Percentiles rank a stretch among this genome's conserved stretches.
Conservation (phyloP, 2,797 vertebrate genomes). For the Tarsius wallacei region DNA sequence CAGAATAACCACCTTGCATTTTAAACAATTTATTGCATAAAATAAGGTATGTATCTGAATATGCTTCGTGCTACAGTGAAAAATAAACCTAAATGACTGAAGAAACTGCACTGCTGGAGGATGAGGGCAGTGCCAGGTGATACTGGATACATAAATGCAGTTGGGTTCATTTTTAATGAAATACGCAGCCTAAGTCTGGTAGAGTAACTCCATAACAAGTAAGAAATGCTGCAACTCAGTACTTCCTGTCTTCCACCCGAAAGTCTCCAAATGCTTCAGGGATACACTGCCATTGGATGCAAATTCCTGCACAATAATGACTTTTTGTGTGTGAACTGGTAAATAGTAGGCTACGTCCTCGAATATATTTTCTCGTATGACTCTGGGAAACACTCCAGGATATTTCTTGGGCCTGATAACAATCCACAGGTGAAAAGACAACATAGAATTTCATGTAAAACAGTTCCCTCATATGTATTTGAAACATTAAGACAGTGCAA, state of each 20-base stretch:
- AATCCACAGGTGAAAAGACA: conserved; percentile 92
- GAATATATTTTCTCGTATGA: conserved; percentile 90
- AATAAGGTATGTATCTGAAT: conserved; percentile 89
- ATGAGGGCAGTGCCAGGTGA: conserved; percentile 78
- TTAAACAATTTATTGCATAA: conserved; percentile 91
- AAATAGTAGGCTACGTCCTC: conserved; percentile 92
- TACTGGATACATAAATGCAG: conserved; percentile 67
- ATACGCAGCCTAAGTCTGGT: conserved; percentile 73
- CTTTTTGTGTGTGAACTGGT: conserved; percentile 83
- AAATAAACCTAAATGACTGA: conserved; percentile 86
- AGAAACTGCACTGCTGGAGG: conserved; percentile 78
- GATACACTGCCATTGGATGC: conserved; percentile 80
- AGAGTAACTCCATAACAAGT: conserved; percentile 76
- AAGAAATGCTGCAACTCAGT: conserved; percentile 80
- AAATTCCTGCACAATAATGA: conserved; percentile 89
- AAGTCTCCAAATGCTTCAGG: conserved; percentile 81
- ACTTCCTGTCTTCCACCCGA: conserved; percentile 84
- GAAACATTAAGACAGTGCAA: conserved; percentile 96
- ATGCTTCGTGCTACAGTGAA: conserved; percentile 88
- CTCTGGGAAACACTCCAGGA: conserved; percentile 90
- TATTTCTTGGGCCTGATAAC: conserved; percentile 90
- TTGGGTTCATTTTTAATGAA: conserved; percentile 61
- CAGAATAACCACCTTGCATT: conserved; percentile 81
- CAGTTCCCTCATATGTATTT: conserved; percentile 92
- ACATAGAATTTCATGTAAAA: conserved; percentile 91